These are phyloP conservation scores for Brachionus plicatilis DNA, from an alignment of 1,140 invertebrate species.

Conservation along the genomic window DNA sequence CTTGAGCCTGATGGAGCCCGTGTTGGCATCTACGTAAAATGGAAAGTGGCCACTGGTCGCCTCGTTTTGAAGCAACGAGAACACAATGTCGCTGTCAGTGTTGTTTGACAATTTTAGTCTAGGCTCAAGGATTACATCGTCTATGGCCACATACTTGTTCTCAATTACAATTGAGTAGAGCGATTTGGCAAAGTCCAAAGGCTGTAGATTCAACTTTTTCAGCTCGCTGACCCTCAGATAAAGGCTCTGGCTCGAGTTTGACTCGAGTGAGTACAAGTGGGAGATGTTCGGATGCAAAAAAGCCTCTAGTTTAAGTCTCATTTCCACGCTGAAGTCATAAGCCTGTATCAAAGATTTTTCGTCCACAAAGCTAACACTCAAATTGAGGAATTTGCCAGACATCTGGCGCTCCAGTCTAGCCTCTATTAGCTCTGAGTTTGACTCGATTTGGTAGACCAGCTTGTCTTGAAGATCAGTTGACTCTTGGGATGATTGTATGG, in stretches of 20 bases:
- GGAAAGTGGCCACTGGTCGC: neutral
- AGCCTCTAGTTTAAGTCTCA: neutral
- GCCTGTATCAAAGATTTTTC: neutral
- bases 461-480: neutral
- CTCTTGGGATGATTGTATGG: neutral
- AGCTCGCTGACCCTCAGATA: neutral
- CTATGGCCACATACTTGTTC: neutral
- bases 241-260: neutral
- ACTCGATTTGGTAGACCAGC: neutral
- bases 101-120: neutral
- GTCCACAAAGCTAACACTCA: neutral
- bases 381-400: neutral
- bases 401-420: neutral
- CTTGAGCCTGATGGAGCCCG: neutral
- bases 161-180: slow-evolving; percentile 12
- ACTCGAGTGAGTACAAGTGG: neutral
- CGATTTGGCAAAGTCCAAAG: neutral
- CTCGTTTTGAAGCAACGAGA: neutral
- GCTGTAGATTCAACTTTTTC: slow-evolving; percentile 8
- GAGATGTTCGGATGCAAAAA: neutral
- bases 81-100: neutral
- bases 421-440: neutral
- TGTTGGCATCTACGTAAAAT: neutral
- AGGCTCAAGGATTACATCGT: slow-evolving; percentile 5
- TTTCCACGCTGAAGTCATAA: neutral